A percentile compares a stretch with the other conserved stretches of the same genome.
Conservation (phyloP, 2,888 invertebrate genomes). For the Epinotia ramella region DNA sequence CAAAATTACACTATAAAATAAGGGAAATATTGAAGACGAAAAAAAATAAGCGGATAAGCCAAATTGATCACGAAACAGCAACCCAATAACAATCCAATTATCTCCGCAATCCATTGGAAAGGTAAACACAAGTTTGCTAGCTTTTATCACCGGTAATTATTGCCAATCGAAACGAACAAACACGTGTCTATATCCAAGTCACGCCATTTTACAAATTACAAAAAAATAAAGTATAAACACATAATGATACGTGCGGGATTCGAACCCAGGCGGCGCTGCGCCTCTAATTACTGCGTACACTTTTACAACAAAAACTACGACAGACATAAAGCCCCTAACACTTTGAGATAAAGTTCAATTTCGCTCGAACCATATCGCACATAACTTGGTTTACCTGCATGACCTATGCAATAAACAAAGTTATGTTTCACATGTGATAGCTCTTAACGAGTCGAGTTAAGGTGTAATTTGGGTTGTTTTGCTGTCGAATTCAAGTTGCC, state of each 20-base stretch:
- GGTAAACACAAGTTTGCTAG: neutral
- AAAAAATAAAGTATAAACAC: conserved; percentile 60
- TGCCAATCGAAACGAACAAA: conserved; percentile 22
- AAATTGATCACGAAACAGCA: neutral
- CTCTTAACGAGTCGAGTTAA: neutral
- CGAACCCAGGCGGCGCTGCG: conserved; percentile 54
- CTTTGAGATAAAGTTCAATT: conserved; percentile 5
- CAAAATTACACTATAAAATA: no score
- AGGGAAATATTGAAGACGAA: no score
- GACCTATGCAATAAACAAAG: neutral
- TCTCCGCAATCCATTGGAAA: neutral
- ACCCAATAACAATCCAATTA: conserved; percentile 5
- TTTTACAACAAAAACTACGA: neutral
- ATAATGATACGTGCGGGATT: conserved; percentile 65
- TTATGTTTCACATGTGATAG: no score
- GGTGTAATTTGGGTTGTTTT: neutral
- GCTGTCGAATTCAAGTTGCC: neutral
- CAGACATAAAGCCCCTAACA: neutral
- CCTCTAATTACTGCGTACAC: conserved; percentile 65
- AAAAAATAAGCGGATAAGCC: neutral
- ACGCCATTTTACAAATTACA: conserved; percentile 44
- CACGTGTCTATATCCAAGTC: conserved; percentile 26
- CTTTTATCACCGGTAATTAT: conserved; percentile 12
- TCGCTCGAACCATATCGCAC: neutral
- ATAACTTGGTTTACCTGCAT: neutral